Base-by-base conservation (phyloP, 2,113 vertebrate genomes). In the Gymnarchus niloticus region DNA sequence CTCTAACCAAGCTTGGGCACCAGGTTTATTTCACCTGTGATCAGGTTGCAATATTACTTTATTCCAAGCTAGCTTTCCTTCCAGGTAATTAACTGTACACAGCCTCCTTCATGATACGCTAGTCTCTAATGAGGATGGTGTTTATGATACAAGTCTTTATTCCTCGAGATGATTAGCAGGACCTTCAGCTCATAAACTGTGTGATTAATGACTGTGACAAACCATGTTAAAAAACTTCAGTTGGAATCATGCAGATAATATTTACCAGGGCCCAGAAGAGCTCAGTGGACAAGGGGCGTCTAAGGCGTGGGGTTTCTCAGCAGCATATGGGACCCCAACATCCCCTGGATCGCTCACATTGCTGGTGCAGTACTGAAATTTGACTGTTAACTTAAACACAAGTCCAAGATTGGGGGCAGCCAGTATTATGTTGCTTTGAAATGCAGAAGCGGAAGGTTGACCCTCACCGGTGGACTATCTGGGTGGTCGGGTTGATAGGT, bases 171-270 rank as follows among this genome's bases (percentile, higher is more conserved):
- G 33, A 57, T 83, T 41, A 83, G 52, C 82, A 9, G 37, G 82
- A 59, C 37, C 80, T 82, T 51, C 59, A 33, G 82, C 82, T 59
- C 49, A 21, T 83, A 83, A 83, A 83, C 17, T 3, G 17, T 54
- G 54, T 83, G 82, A 83, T 83, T 83, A 83, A 83, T 83, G 82
- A 59, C 82, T 57, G 82, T 83, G 52, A 41, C 73, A 41, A 21
- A 17, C 73, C 37, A 2, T 77, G 73, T 77, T 44, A 77, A 21
- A 52, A n/a, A 10, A 3, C n/a, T n/a, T 44, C 46, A 49, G 21
- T 25, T 6, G 23, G 44, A 6, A 14, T 37, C 77, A 17, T 33
- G 56, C 76, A 48, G 41, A 51, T 57, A 49, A 44, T 81, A 77
- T 81, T 61, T 21, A 37, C 33, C 61, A 25, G 3, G 10, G 37